A percentile compares a stretch with the other conserved stretches of the same genome.
Evolutionary conservation across 2,888 invertebrate genomes (phyloP).

Genomic region (Gortyna flavago): DNA sequence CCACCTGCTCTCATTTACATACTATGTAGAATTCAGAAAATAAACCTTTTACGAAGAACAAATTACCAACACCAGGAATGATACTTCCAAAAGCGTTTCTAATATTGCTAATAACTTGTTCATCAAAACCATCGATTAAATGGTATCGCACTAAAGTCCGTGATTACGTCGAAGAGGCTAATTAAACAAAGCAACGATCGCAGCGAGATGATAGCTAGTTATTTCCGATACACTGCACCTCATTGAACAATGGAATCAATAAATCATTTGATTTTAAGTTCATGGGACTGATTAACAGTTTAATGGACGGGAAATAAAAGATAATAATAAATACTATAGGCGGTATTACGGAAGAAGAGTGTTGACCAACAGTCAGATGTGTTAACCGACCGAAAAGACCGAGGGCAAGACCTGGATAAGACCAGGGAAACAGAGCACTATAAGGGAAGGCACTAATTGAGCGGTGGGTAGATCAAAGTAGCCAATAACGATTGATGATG

Average conservation of each 20-base stretch:
- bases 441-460: neutral
- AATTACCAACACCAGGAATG: neutral
- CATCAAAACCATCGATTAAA: neutral
- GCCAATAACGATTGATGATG: no score
- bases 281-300: conserved; percentile 41
- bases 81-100: neutral
- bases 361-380: neutral
- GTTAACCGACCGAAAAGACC: no score
- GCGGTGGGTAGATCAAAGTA: neutral
- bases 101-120: conserved; percentile 1
- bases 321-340: conserved; percentile 8
- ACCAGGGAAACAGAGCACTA: neutral
- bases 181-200: conserved; percentile 31
- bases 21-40: neutral
- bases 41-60: neutral
- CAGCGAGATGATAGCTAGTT: conserved; percentile 35
- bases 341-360: neutral
- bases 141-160: neutral
- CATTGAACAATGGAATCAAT: conserved; percentile 59
- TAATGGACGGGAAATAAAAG: conserved; percentile 56
- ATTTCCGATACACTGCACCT: conserved; percentile 58
- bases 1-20: neutral
- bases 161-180: neutral
- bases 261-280: conserved; percentile 57
- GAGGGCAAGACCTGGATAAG: neutral